Percentiles rank a stretch among this genome's conserved stretches.
These are phyloP conservation scores for Eunapius fragilis DNA, from an alignment of 37 sponge, comb jelly and placozoan species.

Conservation along the genomic window DNA sequence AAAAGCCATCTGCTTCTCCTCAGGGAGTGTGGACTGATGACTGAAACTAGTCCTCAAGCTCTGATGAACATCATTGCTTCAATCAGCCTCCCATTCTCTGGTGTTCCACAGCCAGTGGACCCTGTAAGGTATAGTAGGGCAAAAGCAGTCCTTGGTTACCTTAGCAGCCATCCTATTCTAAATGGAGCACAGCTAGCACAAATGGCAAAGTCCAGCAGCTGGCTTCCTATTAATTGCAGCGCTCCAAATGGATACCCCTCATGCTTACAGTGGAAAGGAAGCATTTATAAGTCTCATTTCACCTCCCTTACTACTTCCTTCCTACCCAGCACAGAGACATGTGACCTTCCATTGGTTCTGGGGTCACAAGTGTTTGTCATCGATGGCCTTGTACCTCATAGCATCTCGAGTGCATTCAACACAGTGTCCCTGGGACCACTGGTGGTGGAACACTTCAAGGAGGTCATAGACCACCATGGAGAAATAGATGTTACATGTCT, in stretches of 20 bases:
- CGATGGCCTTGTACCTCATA: not conserved
- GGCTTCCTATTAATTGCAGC: slow-evolving; percentile 36
- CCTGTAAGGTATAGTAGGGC: slow-evolving; percentile 12
- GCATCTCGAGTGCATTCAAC: not conserved
- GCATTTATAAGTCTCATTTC: slow-evolving; percentile 18
- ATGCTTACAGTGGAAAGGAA: slow-evolving; percentile 48
- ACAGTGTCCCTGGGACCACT: not conserved
- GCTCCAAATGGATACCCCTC: slow-evolving; percentile 38
- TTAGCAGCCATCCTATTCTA: not conserved
- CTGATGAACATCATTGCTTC: slow-evolving; percentile 27
- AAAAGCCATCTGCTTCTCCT: not conserved
- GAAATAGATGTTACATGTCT: not conserved
- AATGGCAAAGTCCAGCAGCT: slow-evolving; percentile 7
- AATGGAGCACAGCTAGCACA: not conserved
- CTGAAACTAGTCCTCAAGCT: slow-evolving; percentile 26
- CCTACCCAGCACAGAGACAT: not conserved
- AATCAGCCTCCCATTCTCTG: not conserved
- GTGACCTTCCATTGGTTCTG: not conserved
- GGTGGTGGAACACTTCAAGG: slow-evolving; percentile 21
- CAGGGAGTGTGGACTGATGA: slow-evolving; percentile 17
- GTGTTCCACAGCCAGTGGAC: slow-evolving; percentile 16
- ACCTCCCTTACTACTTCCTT: not conserved
- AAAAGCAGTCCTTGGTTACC: slow-evolving; percentile 35
- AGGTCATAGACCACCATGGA: not conserved
- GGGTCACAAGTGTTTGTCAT: slow-evolving; percentile 51